Conservation (phyloP, 2,888 invertebrate species). For the Yponomeuta malinellus region DNA sequence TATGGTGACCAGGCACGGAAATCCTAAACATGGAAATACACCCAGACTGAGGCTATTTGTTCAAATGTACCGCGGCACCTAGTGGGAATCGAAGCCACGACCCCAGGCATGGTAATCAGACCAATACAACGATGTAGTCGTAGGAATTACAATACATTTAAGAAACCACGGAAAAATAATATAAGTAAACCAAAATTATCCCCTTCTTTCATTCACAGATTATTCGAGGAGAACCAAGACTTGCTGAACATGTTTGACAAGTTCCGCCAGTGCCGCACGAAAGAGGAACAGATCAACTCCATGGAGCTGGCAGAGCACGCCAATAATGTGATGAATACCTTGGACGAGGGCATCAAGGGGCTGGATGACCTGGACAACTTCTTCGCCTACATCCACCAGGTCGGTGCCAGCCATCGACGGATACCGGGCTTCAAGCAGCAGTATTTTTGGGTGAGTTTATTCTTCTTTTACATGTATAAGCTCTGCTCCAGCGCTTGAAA, state of each 20-base stretch:
- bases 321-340: constrained; percentile 90
- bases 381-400: constrained; percentile 86
- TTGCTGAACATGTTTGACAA: constrained; percentile 86
- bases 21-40: too few species aligned
- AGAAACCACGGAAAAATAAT: background rate
- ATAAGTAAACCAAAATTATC: background rate
- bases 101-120: too few species aligned
- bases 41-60: too few species aligned
- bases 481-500: too few species aligned
- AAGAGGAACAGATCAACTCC: constrained; percentile 87
- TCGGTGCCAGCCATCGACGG: constrained; percentile 87
- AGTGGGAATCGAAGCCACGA: too few species aligned
- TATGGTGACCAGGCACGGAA: too few species aligned
- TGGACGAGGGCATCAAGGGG: constrained; percentile 92
- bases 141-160: too few species aligned
- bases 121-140: too few species aligned
- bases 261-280: constrained; percentile 85
- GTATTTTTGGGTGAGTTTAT: constrained; percentile 88
- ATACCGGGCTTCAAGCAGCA: constrained; percentile 91
- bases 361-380: constrained; percentile 91
- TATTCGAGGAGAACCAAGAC: constrained; percentile 90
- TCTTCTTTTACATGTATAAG: background rate
- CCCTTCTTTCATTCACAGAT: constrained; percentile 67
- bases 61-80: too few species aligned
- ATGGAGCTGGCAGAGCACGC: constrained; percentile 92